Base-by-base conservation (phyloP, 1,140 invertebrate genomes). In the Capitella teleta region DNA sequence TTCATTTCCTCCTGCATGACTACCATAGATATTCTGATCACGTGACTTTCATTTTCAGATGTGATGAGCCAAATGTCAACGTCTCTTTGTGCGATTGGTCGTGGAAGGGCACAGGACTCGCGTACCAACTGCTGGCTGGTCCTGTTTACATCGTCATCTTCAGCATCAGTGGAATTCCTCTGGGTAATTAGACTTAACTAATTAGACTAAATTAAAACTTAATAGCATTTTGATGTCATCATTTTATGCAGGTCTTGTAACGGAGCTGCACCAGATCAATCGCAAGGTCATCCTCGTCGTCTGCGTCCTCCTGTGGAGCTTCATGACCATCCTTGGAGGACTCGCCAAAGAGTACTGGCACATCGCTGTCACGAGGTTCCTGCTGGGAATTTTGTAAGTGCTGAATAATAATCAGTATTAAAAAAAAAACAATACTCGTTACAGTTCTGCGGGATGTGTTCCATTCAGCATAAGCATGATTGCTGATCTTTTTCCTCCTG, bases 71-170 rank as follows among this genome's bases (percentile, higher is more conserved):
- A 8, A 59, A 56, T 34, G 72, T 75, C 57, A 61, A 67, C 47
- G 21, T 47, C 18, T 55, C 66, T 1, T 84, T 84, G 59, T 94
- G 90, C 67, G 83, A 88, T 61, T 93, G 87, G 87, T 83, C 85
- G 62, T 90, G 89, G 75, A 90, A 88, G 67, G 90, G 90, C 0
- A 75, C 91, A 32, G 90, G 90, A 1, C 74, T 90, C 25, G 85
- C 91, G 59, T 93, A 93, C 70, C 90, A 93, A 74, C 81, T 93
- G 54, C 69, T 94, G 28, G 90, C 89, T 0, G 90, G 90, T 0
- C 90, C 90, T 0, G 84, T 84, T 55, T 93, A 91, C 70, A 91
- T 93, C 58, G 81, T 86, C 8, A 84, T 91, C 21, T 93, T 86
- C 68, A 92, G 89, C 0, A 74, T 93, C 24, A 81, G 83, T 14